phyloP scores from a whole-genome alignment of 2,113 vertebrate genomes.

The Lepus timidus region DNA sequence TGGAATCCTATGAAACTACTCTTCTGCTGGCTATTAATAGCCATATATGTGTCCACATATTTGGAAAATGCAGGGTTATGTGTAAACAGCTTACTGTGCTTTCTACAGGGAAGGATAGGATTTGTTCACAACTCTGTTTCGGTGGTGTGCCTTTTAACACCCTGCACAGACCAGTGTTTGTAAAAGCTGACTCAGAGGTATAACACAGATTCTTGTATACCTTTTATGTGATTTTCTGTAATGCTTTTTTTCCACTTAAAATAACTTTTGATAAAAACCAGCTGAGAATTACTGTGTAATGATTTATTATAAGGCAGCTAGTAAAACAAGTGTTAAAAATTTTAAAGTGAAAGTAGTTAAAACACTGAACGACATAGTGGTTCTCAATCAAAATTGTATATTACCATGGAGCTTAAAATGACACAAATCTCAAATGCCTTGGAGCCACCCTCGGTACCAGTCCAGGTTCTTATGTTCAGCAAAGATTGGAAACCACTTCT shows the following conservation, averaged over 20 bases:
- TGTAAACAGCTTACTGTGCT: slow-evolving; percentile 46
- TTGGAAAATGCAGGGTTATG: slow-evolving; percentile 16
- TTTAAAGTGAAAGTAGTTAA: slow-evolving; percentile 59
- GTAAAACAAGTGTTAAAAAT: slow-evolving; percentile 55
- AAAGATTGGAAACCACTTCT: slow-evolving; percentile 42
- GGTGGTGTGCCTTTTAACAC: background rate
- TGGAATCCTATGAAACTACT: slow-evolving; percentile 35
- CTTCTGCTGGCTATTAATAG: slow-evolving; percentile 33
- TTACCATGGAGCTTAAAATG: slow-evolving; percentile 34
- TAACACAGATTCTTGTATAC: slow-evolving; percentile 12
- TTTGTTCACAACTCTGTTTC: background rate
- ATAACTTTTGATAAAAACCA: slow-evolving; percentile 51
- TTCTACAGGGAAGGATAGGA: background rate
- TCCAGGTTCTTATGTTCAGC: slow-evolving; percentile 39
- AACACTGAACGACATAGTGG: slow-evolving; percentile 55
- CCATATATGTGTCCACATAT: background rate
- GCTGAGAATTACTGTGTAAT: slow-evolving; percentile 59
- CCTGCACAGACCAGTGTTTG: slow-evolving; percentile 16
- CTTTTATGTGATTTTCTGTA: background rate
- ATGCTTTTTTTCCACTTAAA: slow-evolving; percentile 12
- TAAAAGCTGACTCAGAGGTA: background rate
- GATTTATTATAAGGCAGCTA: slow-evolving; percentile 1
- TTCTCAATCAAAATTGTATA: background rate
- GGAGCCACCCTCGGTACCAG: background rate
- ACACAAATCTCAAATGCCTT: background rate